phyloP scores from a whole-genome alignment of 2,888 invertebrate species.

The Amphipoea oculea region DNA sequence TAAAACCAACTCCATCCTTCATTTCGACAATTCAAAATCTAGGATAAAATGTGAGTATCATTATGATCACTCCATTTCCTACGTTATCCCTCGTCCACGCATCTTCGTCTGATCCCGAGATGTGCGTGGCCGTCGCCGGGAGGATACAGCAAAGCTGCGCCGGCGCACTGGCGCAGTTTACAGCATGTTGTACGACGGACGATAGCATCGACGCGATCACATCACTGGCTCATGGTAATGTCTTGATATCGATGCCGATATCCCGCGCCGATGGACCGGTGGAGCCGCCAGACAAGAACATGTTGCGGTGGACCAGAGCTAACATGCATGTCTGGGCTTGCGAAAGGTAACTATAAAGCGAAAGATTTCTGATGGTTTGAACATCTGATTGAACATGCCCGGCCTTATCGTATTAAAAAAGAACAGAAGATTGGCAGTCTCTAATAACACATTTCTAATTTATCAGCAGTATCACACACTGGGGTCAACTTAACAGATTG shows the following conservation, averaged over 20 bases:
- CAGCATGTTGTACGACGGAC: conserved; percentile 62
- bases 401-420: background rate
- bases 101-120: conserved; percentile 5
- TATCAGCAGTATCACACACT: background rate
- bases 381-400: background rate
- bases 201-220: conserved; percentile 63
- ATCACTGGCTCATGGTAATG: conserved; percentile 59
- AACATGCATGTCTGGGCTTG: background rate
- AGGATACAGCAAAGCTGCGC: conserved; percentile 42
- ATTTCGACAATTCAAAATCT: background rate
- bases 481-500: conserved; percentile 2
- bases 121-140: conserved; percentile 26
- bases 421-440: background rate
- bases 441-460: background rate
- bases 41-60: background rate
- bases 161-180: conserved; percentile 36
- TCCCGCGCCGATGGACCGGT: background rate
- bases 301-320: background rate
- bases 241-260: conserved; percentile 57
- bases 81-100: background rate
- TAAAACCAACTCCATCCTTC: background rate
- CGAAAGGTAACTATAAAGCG: conserved; percentile 5
- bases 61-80: conserved; percentile 7
- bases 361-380: background rate
- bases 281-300: conserved; percentile 18